phyloP scores from a whole-genome alignment of 2,888 invertebrate genomes.

The Hylaea fasciaria region DNA sequence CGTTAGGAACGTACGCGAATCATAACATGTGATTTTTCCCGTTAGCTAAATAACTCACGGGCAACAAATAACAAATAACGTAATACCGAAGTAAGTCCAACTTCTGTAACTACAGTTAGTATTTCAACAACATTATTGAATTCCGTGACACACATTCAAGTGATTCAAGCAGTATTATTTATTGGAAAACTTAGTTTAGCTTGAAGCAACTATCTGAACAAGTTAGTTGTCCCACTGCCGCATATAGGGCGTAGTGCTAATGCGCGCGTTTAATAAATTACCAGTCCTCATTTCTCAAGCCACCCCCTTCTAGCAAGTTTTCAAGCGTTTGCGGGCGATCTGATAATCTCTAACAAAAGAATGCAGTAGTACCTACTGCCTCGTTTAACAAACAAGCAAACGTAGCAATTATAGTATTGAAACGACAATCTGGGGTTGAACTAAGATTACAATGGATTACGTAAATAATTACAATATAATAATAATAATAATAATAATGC shows the following conservation, averaged over 20 bases:
- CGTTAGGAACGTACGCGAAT: not conserved
- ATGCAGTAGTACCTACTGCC: no score
- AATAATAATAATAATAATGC: no score
- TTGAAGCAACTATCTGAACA: slow-evolving; percentile 46
- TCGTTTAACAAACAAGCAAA: no score
- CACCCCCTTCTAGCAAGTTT: no score
- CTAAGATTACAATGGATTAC: no score
- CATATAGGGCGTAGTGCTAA: slow-evolving; percentile 19
- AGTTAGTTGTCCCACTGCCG: slow-evolving; percentile 37
- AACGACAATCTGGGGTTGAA: no score
- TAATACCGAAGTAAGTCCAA: slow-evolving; percentile 21
- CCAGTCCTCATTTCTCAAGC: not conserved
- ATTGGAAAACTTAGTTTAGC: slow-evolving; percentile 54
- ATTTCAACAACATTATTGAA: slow-evolving; percentile 58
- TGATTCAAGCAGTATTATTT: slow-evolving; percentile 59
- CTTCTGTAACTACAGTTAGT: slow-evolving; percentile 42
- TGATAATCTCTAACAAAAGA: no score
- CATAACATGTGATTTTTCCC: not conserved
- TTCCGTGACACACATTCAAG: slow-evolving; percentile 55
- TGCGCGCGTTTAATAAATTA: slow-evolving; percentile 8
- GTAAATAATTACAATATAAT: no score
- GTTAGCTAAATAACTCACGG: not conserved
- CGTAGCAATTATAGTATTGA: no score
- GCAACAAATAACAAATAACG: slow-evolving; percentile 9
- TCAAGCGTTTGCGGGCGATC: no score